phyloP scores from a whole-genome alignment of 2,797 vertebrate species.

The Poeciliopsis gracilis region DNA sequence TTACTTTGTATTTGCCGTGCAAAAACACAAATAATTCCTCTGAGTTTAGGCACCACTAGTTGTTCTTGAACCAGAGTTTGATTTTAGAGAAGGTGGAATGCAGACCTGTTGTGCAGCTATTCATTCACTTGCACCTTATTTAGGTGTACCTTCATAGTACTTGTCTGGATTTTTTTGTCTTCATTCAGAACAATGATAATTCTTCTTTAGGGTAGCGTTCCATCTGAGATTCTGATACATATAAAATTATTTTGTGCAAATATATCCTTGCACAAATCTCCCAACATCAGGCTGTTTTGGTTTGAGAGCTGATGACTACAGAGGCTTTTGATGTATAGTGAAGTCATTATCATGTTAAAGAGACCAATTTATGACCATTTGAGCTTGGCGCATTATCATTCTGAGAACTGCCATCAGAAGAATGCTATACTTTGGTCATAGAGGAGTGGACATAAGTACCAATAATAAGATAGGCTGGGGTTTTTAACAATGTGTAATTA shows the following conservation, averaged over 20 bases:
- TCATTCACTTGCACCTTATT: neutral
- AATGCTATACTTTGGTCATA: neutral
- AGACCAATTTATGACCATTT: neutral
- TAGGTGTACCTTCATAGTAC: neutral
- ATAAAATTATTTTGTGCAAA: neutral
- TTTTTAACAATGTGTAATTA: neutral
- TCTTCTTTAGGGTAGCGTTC: neutral
- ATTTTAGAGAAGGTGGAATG: neutral
- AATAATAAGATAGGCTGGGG: neutral
- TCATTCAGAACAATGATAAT: neutral
- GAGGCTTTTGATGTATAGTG: neutral
- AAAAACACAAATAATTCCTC: neutral
- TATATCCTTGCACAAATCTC: neutral
- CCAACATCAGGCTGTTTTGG: neutral
- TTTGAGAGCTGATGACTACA: neutral
- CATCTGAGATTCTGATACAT: neutral
- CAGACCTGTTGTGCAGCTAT: neutral
- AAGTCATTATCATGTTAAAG: neutral
- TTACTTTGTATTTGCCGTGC: neutral
- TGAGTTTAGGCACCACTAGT: neutral
- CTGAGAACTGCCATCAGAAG: neutral
- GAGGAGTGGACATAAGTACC: neutral
- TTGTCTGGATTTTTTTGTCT: neutral
- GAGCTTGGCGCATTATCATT: neutral
- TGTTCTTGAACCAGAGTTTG: neutral